Conservation (phyloP, 2,888 invertebrate genomes). For the Cheilosia urbana region DNA sequence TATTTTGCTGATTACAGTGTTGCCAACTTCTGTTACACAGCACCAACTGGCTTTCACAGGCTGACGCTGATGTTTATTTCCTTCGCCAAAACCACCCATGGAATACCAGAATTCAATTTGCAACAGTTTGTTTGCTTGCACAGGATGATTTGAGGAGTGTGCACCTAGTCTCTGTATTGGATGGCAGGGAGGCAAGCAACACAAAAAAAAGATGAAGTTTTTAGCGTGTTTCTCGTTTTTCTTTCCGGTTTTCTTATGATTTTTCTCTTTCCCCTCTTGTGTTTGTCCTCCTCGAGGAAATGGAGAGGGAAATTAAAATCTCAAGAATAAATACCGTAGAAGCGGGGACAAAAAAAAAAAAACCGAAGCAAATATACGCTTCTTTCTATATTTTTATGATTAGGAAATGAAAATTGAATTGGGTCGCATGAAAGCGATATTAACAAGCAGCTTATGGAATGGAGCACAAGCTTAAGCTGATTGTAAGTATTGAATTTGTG, state of each 20-base stretch:
- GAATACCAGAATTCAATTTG: constrained; percentile 71
- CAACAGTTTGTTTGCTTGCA: constrained; percentile 75
- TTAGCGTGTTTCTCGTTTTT: constrained; percentile 28
- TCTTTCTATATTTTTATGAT: constrained; percentile 46
- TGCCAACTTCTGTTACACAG: constrained; percentile 51
- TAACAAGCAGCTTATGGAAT: constrained; percentile 20
- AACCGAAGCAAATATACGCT: constrained; percentile 53
- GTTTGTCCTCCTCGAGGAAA: constrained; percentile 33
- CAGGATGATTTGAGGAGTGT: constrained; percentile 62
- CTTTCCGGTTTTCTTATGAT: constrained; percentile 46
- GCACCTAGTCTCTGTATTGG: constrained; percentile 61
- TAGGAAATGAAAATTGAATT: constrained; percentile 67
- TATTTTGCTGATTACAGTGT: constrained; percentile 72
- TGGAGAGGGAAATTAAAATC: constrained; percentile 71
- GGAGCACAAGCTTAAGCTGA: constrained; percentile 37
- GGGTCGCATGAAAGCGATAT: constrained; percentile 53
- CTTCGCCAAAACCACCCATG: constrained; percentile 39
- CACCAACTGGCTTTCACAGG: constrained; percentile 28
- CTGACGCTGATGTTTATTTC: constrained; percentile 28
- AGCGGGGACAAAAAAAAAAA: neutral
- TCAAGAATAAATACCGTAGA: constrained; percentile 54
- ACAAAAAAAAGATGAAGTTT: constrained; percentile 22
- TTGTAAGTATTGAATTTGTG: constrained; percentile 21
- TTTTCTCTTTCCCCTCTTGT: constrained; percentile 39
- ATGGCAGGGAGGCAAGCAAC: constrained; percentile 21